Base-by-base conservation (phyloP, 1,140 invertebrate species). In the Periplaneta americana region DNA sequence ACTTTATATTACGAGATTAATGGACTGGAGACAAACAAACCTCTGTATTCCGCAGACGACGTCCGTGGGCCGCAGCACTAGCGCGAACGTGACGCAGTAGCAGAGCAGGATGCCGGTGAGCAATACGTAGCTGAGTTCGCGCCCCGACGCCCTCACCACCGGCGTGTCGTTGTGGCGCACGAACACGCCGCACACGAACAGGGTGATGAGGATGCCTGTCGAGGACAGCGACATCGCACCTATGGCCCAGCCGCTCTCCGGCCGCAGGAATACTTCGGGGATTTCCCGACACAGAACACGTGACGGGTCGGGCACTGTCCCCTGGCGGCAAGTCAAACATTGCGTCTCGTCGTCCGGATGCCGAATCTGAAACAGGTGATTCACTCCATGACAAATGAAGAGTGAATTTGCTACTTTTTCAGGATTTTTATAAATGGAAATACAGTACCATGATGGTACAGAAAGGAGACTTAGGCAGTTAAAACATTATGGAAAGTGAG, bases 41-140 rank as follows among this genome's bases (percentile, higher is more conserved):
- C 95, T 91, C 87, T 96, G 95, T 78, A 96, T 88, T 22, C 93
- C 92, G 85, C 95, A 96, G 34, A 95, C 92, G 80, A 94, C 86
- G 86, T 96, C 91, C 11, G 92, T 94, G 0, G 95, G 95, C 82
- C 93, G 91, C 17, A 97, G 87, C 8, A 97, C 93, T 17, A 98
- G 90, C 2, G 94, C 91, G 87, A 97, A 97, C 8, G 96, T 97
- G 81, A 98, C 93, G 75, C 93, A 91, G 88, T 97, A 98, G 88
- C 97, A 98, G 87, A 97, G 91, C 75, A 98, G 91, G 83, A 98
- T 96, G 8, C 96, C 97, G 32, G 91, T 92, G n/a, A 98, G 89
- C 66, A 98, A 91, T 6, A 98, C 94, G 86, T 95, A 97, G 82
- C 95, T 96, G 48, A 98, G 90, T 88, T 98, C 97, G 80, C 96